Base-by-base conservation (phyloP, 1,140 invertebrate genomes). In the Penaeus chinensis region DNA sequence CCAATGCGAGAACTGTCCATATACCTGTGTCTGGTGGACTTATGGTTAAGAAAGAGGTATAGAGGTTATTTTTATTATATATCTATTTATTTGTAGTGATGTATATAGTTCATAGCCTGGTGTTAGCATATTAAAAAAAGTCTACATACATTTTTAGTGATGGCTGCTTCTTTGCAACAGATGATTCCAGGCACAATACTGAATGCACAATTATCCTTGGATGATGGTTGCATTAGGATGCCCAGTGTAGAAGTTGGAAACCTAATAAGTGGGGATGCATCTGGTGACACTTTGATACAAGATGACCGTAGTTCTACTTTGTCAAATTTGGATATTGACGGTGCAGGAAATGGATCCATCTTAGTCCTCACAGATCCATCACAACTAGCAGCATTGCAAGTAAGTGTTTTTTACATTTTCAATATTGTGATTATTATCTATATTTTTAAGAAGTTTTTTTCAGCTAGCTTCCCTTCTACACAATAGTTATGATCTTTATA, bases 361-460 rank as follows among this genome's bases (percentile, higher is more conserved):
- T 83, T 88, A 66, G 86, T 88, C 5, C 71, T 88, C 24, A 88
- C 86, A 63, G 86, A 88, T 32, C 86, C 86, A 24, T 74, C 86
- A 65, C 81, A 88, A 22, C 81, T 88, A 19, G 86, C 80, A 79
- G 81, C 86, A 65, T 77, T 88, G 24, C 86, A 88, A 66, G 86
- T 88, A 60, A 65, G 79, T 54, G 24, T 76, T 54, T 54, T 54
- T 13, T 54, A 10, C 11, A 11, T 54, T 13, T 54, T 16, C 54
- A 10, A 54, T 2, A 16, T 54, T 8, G 1, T 54, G 54, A 54
- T 54, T 54, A 54, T 54, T 54, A 54, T 54, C 0, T 42, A 42
- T 42, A 42, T 2, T 4, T 7, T 7, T 7, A 42, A 42, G 7
- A 42, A 42, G 7, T 42, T 42, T 32, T 42, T 32, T 32, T 32